Evolutionary conservation across 2,113 vertebrate species (phyloP).

Genomic region (Sylvietta virens): DNA sequence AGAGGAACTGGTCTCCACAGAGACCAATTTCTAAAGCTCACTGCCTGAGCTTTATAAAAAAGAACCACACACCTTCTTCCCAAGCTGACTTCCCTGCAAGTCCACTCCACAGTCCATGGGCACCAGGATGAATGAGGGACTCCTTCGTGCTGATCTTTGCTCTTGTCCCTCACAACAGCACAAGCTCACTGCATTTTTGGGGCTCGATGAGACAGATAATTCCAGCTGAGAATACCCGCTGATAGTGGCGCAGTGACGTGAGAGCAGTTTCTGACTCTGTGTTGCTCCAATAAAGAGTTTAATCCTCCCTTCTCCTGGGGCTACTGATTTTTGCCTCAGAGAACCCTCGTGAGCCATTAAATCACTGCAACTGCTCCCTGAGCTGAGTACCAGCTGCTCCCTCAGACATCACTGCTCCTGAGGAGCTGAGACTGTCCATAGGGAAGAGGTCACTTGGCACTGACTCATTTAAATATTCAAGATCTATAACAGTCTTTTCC

Average conservation of each 20-base stretch:
- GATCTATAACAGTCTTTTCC: not conserved
- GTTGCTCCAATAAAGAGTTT: not conserved
- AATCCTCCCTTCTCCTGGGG: not conserved
- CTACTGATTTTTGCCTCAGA: not conserved
- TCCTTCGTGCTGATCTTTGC: not conserved
- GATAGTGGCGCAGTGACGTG: rapidly evolving
- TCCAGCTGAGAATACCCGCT: not conserved
- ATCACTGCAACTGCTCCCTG: not conserved
- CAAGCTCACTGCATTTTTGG: not conserved
- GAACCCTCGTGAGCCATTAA: not conserved
- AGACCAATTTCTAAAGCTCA: no score
- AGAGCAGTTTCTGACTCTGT: not conserved
- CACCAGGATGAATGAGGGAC: not conserved
- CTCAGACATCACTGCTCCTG: not conserved
- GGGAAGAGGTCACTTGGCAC: not conserved
- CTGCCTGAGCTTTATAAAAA: not conserved
- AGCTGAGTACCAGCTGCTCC: not conserved
- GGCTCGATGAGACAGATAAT: not conserved
- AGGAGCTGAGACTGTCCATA: not conserved
- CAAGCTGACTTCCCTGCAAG: not conserved
- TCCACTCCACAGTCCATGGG: not conserved
- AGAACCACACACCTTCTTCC: not conserved
- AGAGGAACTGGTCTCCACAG: not conserved
- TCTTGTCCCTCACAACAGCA: not conserved
- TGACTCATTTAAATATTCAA: not conserved